A percentile compares a stretch with the other conserved stretches of the same genome.
Evolutionary conservation across 2,797 vertebrate species (phyloP).

Genomic region (Lagorchestes hirsutus): DNA sequence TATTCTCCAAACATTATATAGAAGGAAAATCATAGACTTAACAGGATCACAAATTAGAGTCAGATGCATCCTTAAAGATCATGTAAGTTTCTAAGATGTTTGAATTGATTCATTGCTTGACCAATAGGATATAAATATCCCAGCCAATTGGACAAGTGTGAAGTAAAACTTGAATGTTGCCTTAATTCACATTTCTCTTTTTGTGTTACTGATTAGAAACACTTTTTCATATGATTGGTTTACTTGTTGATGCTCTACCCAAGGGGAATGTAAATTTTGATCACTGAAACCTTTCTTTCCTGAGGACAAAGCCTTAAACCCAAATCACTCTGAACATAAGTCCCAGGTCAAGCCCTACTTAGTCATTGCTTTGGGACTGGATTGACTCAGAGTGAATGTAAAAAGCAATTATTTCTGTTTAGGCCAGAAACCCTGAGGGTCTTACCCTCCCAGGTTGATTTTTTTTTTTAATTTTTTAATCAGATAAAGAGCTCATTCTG

Average conservation of each 20-base stretch:
- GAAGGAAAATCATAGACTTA: neutral
- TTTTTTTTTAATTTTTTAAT: no score
- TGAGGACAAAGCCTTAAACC: no score
- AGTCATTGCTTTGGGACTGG: no score
- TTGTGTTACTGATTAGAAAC: neutral
- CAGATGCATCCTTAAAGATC: neutral
- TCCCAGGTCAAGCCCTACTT: no score
- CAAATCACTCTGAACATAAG: no score
- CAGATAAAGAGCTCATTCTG: no score
- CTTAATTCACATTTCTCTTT: neutral
- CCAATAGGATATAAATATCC: neutral
- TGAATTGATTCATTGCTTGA: neutral
- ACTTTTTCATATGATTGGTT: neutral
- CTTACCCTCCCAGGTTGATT: no score
- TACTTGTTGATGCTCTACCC: neutral
- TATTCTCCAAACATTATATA: neutral
- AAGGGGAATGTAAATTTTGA: no score
- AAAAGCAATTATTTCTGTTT: no score
- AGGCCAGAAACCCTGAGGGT: no score
- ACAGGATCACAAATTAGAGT: neutral
- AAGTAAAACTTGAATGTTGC: neutral
- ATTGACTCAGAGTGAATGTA: no score
- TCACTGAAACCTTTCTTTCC: no score
- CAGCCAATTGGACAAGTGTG: neutral
- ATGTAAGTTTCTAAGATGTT: neutral